These are phyloP conservation scores for Chelonus formosanus DNA, from an alignment of 2,888 invertebrate genomes.

Conservation along the genomic window DNA sequence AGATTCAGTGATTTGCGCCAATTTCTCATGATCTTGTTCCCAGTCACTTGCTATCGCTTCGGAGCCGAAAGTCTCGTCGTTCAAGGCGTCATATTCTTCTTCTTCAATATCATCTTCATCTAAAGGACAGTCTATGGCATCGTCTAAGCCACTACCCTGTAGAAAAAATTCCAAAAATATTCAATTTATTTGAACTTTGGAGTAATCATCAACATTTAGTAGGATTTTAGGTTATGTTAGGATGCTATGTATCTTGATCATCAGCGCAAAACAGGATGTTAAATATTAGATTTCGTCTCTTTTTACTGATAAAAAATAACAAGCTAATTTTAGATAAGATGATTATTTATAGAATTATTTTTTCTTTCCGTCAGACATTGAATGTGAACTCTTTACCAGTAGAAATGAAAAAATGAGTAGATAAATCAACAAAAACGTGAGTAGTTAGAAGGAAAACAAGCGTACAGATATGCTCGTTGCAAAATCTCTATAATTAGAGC, in stretches of 20 bases:
- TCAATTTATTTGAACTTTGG: not conserved
- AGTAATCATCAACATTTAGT: not conserved
- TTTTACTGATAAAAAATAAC: too few species aligned
- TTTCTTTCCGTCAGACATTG: too few species aligned
- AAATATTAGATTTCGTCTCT: too few species aligned
- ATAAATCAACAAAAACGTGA: too few species aligned
- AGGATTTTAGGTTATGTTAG: slow-evolving; percentile 50
- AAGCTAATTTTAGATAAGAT: too few species aligned
- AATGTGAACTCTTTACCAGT: too few species aligned
- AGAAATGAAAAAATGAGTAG: not conserved
- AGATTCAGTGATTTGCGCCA: slow-evolving; percentile 71
- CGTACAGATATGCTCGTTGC: not conserved
- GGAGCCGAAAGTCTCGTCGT: slow-evolving; percentile 88
- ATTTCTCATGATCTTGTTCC: slow-evolving; percentile 78
- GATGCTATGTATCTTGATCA: slow-evolving; percentile 40
- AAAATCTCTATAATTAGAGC: slow-evolving; percentile 8
- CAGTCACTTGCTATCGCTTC: slow-evolving; percentile 76
- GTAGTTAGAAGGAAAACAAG: too few species aligned
- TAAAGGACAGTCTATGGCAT: slow-evolving; percentile 61
- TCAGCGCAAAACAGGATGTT: not conserved
- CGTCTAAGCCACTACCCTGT: slow-evolving; percentile 53
- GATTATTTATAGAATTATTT: too few species aligned
- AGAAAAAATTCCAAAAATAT: not conserved
- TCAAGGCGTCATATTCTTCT: slow-evolving; percentile 90
- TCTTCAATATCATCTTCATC: slow-evolving; percentile 74